Conservation (phyloP, 1,140 invertebrate species). For the Periplaneta americana region DNA sequence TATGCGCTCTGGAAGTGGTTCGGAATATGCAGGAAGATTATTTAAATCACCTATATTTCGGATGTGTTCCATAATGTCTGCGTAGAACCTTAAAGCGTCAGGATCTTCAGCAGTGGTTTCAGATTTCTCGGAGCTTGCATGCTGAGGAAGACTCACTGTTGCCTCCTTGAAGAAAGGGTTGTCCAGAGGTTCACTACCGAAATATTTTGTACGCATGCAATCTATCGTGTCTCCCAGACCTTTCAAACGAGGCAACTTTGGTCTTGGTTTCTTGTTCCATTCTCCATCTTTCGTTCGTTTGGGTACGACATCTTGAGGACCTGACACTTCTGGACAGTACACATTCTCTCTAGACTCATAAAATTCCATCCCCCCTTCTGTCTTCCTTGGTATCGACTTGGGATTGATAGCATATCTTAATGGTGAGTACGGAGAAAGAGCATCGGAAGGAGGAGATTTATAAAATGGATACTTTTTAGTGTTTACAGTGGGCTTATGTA, state of each 20-base stretch:
- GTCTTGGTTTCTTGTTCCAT: slow-evolving; percentile 31
- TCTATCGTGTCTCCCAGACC: slow-evolving; percentile 66
- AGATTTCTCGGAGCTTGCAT: not conserved
- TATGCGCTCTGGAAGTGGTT: not conserved
- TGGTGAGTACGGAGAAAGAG: not conserved
- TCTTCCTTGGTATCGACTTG: slow-evolving; percentile 39
- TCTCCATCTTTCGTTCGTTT: slow-evolving; percentile 32
- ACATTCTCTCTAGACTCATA: slow-evolving; percentile 47
- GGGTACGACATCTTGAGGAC: slow-evolving; percentile 35
- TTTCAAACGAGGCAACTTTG: slow-evolving; percentile 35
- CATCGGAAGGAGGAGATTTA: not conserved
- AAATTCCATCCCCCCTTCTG: slow-evolving; percentile 48
- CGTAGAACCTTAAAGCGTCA: slow-evolving; percentile 22
- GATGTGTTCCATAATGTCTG: slow-evolving; percentile 20
- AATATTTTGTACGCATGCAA: slow-evolving; percentile 61
- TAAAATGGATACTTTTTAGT: slow-evolving; percentile 3
- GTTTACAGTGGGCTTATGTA: not conserved
- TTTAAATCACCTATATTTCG: not conserved
- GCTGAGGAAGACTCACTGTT: not conserved
- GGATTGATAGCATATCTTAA: slow-evolving; percentile 48
- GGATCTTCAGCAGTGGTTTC: not conserved
- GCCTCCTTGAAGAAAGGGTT: slow-evolving; percentile 66
- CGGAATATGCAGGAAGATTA: not conserved
- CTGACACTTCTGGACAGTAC: slow-evolving; percentile 37
- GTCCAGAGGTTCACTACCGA: slow-evolving; percentile 64